Conservation (phyloP, 2,888 invertebrate species). For the Lepidocyrtoides sp. region DNA sequence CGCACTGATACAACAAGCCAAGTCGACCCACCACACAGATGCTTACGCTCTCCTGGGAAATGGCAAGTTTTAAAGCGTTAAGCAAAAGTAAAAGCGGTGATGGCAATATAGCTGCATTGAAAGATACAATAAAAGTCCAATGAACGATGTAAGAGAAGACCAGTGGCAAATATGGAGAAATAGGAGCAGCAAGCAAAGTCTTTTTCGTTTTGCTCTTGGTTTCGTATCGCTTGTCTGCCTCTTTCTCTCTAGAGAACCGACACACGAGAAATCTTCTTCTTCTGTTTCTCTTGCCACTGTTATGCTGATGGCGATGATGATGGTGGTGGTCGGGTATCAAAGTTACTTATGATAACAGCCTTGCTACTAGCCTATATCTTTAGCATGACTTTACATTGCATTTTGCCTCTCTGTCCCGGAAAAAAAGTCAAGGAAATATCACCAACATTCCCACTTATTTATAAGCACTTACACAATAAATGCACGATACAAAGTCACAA, state of each 20-base stretch:
- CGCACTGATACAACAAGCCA: background rate
- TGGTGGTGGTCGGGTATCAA: constrained; percentile 21
- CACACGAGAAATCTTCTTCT: constrained; percentile 24
- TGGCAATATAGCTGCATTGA: background rate
- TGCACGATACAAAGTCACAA: constrained; percentile 20
- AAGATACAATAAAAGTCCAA: background rate
- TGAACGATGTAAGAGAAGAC: constrained; percentile 46
- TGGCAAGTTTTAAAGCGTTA: background rate
- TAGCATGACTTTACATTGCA: background rate
- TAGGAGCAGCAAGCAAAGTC: background rate
- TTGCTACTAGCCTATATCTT: background rate
- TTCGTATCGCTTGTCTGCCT: constrained; percentile 1
- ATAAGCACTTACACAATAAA: background rate
- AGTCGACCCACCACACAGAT: constrained; percentile 18
- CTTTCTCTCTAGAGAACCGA: constrained; percentile 25
- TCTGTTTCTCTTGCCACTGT: background rate
- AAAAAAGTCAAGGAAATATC: constrained; percentile 15
- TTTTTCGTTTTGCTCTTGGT: background rate
- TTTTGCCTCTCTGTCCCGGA: no score
- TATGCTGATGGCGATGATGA: background rate
- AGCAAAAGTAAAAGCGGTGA: background rate
- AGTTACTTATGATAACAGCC: constrained; percentile 29
- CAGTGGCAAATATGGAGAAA: constrained; percentile 29
- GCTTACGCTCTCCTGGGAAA: constrained; percentile 55
- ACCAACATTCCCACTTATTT: background rate